Base-by-base conservation (phyloP, 92 coral and sea anemone species). In the Nematostella vectensis region DNA sequence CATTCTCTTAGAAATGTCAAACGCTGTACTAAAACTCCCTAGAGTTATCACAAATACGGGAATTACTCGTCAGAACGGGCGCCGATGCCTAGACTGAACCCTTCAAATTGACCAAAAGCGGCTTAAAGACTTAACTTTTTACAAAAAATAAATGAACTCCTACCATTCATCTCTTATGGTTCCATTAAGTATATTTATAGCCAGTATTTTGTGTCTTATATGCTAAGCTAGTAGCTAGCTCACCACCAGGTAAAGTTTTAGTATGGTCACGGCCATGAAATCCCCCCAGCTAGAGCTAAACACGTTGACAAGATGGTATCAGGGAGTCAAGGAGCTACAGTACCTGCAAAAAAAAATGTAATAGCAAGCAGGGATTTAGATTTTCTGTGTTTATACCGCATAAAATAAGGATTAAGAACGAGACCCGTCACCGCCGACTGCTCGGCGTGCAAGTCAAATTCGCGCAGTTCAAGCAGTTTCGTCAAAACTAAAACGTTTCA, bases 111-210 rank as follows among this genome's bases (percentile, higher is more conserved):
- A 65, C 59, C 71, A 40, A 65, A 65, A 65, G 59, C 71, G 37
- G 61, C 71, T 65, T 65, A 65, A 31, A 20, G 71, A 24, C 28
- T 65, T 65, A 40, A 26, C n/a, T 31, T 54, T 65, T 65, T 52
- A 60, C 50, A 53, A 39, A 29, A 50, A 48, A 22, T 51, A n/a
- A n/a, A n/a, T 59, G n/a, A n/a, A n/a, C n/a, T n/a, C n/a, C n/a
- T n/a, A n/a, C n/a, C n/a, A n/a, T n/a, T n/a, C n/a, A n/a, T n/a
- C n/a, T n/a, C n/a, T n/a, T n/a, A n/a, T n/a, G n/a, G n/a, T n/a
- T n/a, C n/a, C n/a, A n/a, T n/a, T n/a, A n/a, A n/a, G n/a, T n/a
- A n/a, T n/a, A n/a, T n/a, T n/a, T n/a, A n/a, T n/a, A n/a, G n/a
- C n/a, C n/a, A n/a, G n/a, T n/a, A n/a, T n/a, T n/a, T n/a, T n/a